Percentiles rank a stretch among this genome's conserved stretches.
phyloP scores from a whole-genome alignment of 2,797 vertebrate species.

The Lepilemur septentrionalis region DNA sequence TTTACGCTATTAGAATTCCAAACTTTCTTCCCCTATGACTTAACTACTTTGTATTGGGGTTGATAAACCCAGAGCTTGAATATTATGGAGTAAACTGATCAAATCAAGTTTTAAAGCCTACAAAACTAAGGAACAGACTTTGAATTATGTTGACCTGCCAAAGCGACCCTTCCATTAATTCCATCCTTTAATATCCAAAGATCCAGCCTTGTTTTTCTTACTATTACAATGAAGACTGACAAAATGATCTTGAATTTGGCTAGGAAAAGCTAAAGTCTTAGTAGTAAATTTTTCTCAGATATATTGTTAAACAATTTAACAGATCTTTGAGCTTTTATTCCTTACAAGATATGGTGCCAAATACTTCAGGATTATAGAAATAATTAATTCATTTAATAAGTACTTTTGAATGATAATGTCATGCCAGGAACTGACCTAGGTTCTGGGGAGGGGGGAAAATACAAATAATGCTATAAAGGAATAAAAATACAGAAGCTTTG shows the following conservation, averaged over 20 bases:
- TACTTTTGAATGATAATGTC: not conserved
- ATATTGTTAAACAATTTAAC: not conserved
- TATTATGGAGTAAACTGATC: not conserved
- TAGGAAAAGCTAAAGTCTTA: not conserved
- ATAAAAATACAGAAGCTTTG: not conserved
- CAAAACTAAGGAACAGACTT: not conserved
- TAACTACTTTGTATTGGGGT: not conserved
- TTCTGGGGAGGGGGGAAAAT: not conserved
- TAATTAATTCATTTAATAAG: not conserved
- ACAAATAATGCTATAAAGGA: not conserved
- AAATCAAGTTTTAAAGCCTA: not conserved
- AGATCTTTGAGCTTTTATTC: not conserved
- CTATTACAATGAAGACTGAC: not conserved
- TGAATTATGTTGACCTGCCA: not conserved
- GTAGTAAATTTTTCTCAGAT: not conserved
- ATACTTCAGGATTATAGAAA: not conserved
- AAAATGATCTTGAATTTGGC: constrained; percentile 28
- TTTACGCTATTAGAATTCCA: not conserved
- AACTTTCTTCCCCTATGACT: not conserved
- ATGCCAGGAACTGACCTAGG: not conserved
- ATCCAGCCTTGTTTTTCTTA: constrained; percentile 10
- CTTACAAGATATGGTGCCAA: not conserved
- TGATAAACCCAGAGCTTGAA: not conserved
- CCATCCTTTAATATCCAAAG: not conserved
- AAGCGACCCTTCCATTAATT: not conserved